Evolutionary conservation across 2,113 vertebrate species (phyloP).

Genomic region (Myotis brandtii): DNA sequence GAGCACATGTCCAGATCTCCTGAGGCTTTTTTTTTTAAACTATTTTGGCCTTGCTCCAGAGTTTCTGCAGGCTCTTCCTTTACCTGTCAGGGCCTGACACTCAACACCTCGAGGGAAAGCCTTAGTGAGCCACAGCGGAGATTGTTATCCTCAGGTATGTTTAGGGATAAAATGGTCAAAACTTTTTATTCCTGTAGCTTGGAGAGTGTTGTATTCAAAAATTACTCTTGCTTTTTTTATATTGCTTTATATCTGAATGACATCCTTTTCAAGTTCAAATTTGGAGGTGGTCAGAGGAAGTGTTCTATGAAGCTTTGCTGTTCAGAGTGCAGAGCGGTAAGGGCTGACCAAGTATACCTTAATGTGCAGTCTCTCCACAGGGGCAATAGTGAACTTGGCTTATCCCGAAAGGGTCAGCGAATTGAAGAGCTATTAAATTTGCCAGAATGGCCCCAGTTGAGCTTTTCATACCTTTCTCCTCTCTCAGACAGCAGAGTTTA

Average conservation of each 20-base stretch:
- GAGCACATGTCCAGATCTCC: neutral
- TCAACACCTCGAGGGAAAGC: neutral
- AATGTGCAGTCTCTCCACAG: neutral
- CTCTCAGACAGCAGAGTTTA: slow-evolving; percentile 48
- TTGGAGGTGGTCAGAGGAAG: slow-evolving; percentile 43
- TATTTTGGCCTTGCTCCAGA: neutral
- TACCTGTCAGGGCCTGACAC: neutral
- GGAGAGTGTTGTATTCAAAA: slow-evolving; percentile 4
- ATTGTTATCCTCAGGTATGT: neutral
- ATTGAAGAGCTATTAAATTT: slow-evolving; percentile 49
- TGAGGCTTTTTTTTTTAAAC: neutral
- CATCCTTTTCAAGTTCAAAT: slow-evolving; percentile 27
- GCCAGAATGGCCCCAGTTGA: neutral
- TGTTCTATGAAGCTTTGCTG: neutral
- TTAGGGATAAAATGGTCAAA: slow-evolving; percentile 31
- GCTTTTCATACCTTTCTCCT: slow-evolving; percentile 53
- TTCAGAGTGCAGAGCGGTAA: neutral
- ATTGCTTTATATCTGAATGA: neutral
- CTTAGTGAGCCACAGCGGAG: neutral
- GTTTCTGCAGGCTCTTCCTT: neutral
- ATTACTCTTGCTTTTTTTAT: neutral
- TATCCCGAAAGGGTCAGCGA: slow-evolving; percentile 23
- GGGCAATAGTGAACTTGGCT: neutral
- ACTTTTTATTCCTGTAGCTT: slow-evolving; percentile 17
- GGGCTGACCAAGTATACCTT: neutral